Base-by-base conservation (phyloP, 1,140 invertebrate species). In the Aethina tumida region DNA sequence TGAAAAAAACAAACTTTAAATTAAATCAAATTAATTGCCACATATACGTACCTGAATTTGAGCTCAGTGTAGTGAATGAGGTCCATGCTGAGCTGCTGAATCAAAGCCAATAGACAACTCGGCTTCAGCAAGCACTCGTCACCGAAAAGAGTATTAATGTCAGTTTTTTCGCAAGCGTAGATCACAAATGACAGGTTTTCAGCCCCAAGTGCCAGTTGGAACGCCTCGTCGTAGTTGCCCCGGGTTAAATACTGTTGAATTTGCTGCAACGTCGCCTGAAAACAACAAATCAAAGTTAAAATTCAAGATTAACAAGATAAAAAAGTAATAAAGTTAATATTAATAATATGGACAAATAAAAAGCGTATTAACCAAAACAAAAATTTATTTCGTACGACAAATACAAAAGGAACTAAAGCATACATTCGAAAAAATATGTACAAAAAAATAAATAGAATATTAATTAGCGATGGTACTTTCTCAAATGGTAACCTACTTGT, bases 21-120 rank as follows among this genome's bases (percentile, higher is more conserved):
- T 12, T 1, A 40, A 15, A 27, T 12, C 4, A 5, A 30, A 4
- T 20, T 27, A 13, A 31, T 3, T 18, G 20, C 41, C 26, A 19
- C 12, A 10, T n/a, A 4, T 33, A 55, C 49, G 50, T 67, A 93
- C 88, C 79, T 86, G 47, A 87, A 74, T 63, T 94, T 95, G 3
- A 91, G 68, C 50, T 87, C 84, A n/a, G 85, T 88, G 52, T 90
- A 77, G 35, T 79, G 71, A 16, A 69, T 70, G 60, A 97, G 75
- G 60, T 95, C 88, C 2, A 84, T 81, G 3, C 87, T 84, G 2
- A 97, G 72, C 59, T 97, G 92, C 61, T 94, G 89, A 45, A 96
- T 85, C 2, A 97, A 70, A 1, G 90, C 93, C 16, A 97, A 66
- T 32, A 96, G 68, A 22, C 94, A 87, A 47, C 84, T 83, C 55